Conservation (phyloP, 2,888 invertebrate genomes). For the Drepanosiphum platanoidis region DNA sequence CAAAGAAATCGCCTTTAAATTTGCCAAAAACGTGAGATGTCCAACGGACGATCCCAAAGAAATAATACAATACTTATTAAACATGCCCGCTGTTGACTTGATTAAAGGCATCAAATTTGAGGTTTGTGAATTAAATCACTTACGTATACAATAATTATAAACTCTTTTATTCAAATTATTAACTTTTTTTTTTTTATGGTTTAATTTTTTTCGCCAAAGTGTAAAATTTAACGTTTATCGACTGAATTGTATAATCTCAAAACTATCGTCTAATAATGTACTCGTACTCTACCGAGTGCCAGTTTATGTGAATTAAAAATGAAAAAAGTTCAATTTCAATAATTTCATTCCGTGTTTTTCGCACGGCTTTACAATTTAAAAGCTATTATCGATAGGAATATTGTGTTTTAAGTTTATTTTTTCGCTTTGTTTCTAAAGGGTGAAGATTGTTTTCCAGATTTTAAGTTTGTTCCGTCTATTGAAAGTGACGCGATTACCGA, state of each 20-base stretch:
- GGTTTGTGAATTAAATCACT: background rate
- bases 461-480: constrained; percentile 63
- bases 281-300: too few relatives aligned
- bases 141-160: background rate
- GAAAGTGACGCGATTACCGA: constrained; percentile 52
- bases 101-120: constrained; percentile 36
- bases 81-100: constrained; percentile 61
- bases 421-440: background rate
- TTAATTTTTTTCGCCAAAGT: too few relatives aligned
- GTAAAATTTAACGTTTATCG: too few relatives aligned
- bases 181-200: too few relatives aligned
- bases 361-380: too few relatives aligned
- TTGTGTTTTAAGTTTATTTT: background rate
- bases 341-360: too few relatives aligned
- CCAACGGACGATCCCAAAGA: constrained; percentile 60
- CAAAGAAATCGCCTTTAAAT: constrained; percentile 51
- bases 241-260: too few relatives aligned
- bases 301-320: too few relatives aligned
- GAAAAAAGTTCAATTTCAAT: too few relatives aligned
- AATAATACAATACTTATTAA: constrained; percentile 63
- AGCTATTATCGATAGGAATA: too few relatives aligned
- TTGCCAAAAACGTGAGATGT: constrained; percentile 63
- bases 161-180: background rate
- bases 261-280: too few relatives aligned
- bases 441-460: constrained; percentile 15